Conservation (phyloP, 2,888 invertebrate genomes). For the Epiblema foenella region DNA sequence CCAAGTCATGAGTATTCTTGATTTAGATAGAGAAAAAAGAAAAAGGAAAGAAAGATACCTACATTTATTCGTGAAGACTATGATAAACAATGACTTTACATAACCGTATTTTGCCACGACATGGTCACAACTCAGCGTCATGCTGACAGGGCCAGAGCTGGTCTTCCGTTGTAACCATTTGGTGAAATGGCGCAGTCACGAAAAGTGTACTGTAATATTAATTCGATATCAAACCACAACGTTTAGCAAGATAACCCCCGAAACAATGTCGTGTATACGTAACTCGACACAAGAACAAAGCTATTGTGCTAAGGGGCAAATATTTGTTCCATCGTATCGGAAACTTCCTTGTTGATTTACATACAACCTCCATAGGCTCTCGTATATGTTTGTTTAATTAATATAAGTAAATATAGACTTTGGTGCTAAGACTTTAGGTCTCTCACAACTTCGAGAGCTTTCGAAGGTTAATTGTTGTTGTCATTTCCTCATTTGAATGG, state of each 20-base stretch:
- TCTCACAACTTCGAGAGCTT: background rate
- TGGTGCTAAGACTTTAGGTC: background rate
- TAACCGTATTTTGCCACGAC: no score
- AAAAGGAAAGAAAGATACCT: no score
- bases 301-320: conserved; percentile 26
- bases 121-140: no score
- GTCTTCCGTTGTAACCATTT: no score
- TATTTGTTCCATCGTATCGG: conserved; percentile 17
- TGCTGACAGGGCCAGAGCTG: no score
- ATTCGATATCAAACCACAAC: background rate
- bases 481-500: background rate
- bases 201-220: background rate
- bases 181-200: no score
- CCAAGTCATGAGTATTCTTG: no score
- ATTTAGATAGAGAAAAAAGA: no score
- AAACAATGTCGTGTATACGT: conserved; percentile 11
- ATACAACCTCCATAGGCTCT: conserved; percentile 1
- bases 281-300: background rate
- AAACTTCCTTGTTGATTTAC: conserved; percentile 14
- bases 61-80: no score
- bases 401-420: conserved; percentile 9
- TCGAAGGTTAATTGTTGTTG: background rate
- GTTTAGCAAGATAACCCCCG: background rate
- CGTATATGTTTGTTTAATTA: conserved; percentile 17
- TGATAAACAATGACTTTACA: no score